Evolutionary conservation across 2,797 vertebrate species (phyloP), one percentile per base, ranked within the genome.

Genomic region (Artibeus jamaicensis): DNA sequence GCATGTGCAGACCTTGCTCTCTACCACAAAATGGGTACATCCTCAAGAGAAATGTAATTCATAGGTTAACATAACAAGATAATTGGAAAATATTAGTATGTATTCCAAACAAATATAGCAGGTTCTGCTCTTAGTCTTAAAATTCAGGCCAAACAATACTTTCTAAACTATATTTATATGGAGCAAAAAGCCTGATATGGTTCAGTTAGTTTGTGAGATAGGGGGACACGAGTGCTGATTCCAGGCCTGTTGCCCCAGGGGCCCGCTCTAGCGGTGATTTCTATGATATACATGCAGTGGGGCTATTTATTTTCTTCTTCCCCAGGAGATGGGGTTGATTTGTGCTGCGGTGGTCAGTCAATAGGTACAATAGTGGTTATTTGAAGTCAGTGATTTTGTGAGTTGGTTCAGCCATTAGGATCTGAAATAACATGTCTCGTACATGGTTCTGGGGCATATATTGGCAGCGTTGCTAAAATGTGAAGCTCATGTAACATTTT

Each of bases 401-500:
- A 9, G 5, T 62, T 88, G 87, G 42, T 65, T 78, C 50, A 79
- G 24, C 62, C 74, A 10, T 81, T 84, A 76, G 59, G 37, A 82
- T 76, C 70, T 55, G 57, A 94, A 77, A 68, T 73, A 81, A 94
- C 81, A 39, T 85, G n/a, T 78, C 26, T 70, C 34, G n/a, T 44
- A 8, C 34, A 50, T 34, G 16, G 24, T 84, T 50, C 59, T 89
- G 78, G 55, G 79, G 22, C 84, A 73, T 59, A 24, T 57, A 68
- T 50, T 70, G 57, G 79, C 48, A 29, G 26, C 65, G n/a, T 55
- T 77, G 55, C 9, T 94, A 62, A 96, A 95, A 83, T 74, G 6
- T 59, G 78, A 96, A 50, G 26, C n/a, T 82, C 26, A 44, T 7
- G 46, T 86, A 86, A 74, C 22, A 82, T 73, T 92, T 96, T 92